These are phyloP conservation scores for Fistularia tabacaria DNA, from an alignment of 2,797 vertebrate genomes.

Conservation along the genomic window DNA sequence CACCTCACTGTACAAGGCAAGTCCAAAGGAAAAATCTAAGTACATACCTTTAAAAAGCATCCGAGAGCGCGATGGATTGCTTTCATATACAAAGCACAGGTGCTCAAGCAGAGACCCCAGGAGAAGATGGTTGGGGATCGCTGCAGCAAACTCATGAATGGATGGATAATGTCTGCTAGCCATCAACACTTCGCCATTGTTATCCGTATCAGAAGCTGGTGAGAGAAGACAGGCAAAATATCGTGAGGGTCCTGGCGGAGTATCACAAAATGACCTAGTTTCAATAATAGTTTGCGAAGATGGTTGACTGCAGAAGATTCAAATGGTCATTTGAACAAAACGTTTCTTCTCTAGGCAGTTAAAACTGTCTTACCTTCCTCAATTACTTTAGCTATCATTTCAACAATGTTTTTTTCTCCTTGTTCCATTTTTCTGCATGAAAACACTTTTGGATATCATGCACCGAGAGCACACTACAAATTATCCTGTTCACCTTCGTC, in stretches of 20 bases:
- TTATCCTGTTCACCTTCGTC: slow-evolving; percentile 6
- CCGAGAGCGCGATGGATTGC: slow-evolving; percentile 80
- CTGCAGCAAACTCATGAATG: slow-evolving; percentile 82
- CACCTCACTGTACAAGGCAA: no score
- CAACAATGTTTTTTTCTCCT: slow-evolving; percentile 64
- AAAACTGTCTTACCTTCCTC: slow-evolving; percentile 73
- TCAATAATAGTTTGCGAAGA: not conserved
- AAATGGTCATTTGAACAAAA: not conserved
- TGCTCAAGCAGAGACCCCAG: slow-evolving; percentile 93
- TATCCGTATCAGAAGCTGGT: slow-evolving; percentile 86
- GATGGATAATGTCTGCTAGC: slow-evolving; percentile 66
- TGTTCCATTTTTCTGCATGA: slow-evolving; percentile 62
- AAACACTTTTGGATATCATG: slow-evolving; percentile 12
- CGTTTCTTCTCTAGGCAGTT: not conserved
- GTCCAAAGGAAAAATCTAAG: no score
- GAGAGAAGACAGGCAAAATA: not conserved
- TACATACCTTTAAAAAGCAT: slow-evolving; percentile 85
- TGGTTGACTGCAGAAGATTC: not conserved
- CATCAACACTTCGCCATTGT: slow-evolving; percentile 76
- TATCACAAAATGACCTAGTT: not conserved
- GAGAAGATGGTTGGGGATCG: slow-evolving; percentile 92
- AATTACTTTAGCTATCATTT: slow-evolving; percentile 74
- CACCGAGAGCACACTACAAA: slow-evolving; percentile 19
- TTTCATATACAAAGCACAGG: slow-evolving; percentile 90
- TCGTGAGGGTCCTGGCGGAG: not conserved